phyloP scores from a whole-genome alignment of 2,888 invertebrate species.

The Callyntrura sp. region DNA sequence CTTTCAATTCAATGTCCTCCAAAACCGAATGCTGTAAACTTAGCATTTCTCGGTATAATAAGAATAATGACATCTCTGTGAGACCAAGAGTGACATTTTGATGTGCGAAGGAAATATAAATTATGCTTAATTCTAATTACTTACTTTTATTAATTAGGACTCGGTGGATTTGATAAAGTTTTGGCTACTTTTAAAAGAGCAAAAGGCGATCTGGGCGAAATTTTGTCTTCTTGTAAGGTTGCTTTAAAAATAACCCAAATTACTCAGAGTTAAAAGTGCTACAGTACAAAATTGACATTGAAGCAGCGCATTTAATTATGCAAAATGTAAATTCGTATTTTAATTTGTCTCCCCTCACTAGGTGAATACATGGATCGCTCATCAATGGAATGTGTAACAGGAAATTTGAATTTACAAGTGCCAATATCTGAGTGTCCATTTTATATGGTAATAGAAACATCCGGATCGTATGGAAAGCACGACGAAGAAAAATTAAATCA shows the following conservation, averaged over 20 bases:
- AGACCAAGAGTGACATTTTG: no score
- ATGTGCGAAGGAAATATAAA: no score
- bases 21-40: constrained; percentile 92
- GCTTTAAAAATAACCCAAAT: no score
- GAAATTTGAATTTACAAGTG: constrained; percentile 88
- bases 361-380: constrained; percentile 94
- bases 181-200: constrained; percentile 91
- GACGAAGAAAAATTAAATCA: constrained; percentile 94
- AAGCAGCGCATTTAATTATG: not conserved
- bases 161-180: constrained; percentile 92
- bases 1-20: constrained; percentile 96
- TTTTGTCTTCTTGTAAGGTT: constrained; percentile 94
- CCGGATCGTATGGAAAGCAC: constrained; percentile 93
- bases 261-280: not conserved
- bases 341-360: no score
- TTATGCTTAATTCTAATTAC: no score
- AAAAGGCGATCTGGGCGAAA: constrained; percentile 92
- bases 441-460: constrained; percentile 94
- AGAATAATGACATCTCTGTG: no score
- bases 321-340: not conserved
- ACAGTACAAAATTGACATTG: not conserved
- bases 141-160: constrained; percentile 89
- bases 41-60: constrained; percentile 95
- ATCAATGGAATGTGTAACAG: constrained; percentile 89
- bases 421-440: constrained; percentile 88